Evolutionary conservation across 2,888 invertebrate species (phyloP), one percentile per base, ranked within the genome.

Genomic region (Tholera decimalis): DNA sequence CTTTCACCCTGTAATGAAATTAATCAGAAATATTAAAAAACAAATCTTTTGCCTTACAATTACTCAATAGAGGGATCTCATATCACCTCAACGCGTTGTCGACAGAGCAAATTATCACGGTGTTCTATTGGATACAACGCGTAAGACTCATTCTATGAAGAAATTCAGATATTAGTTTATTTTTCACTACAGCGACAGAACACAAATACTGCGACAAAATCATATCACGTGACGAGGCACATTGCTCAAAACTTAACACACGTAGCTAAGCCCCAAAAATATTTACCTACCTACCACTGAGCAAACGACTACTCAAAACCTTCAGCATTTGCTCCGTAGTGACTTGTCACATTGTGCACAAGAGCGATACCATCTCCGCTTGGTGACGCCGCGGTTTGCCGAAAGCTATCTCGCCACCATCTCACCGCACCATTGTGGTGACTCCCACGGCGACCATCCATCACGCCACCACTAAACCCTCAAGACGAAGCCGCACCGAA

Each of bases 331-430:
- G 88, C 87, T 82, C 83, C 84, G 71, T 81, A 87, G 85, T 90
- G 91, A 90, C 91, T 91, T 84, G 89, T 86, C 85, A 87, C 79
- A 86, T 85, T 82, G 76, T 78, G 74, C 50, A 57, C 57, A 70
- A 73, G 39, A 73, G 67, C 50, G 90, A 91, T 90, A 90, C 73
- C 77, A 83, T 86, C 84, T 66, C 66, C 66, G 79, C 70, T 74
- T 82, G 87, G 89, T 92, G 93, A 93, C 92, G 89, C 87, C 88
- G 93, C 92, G 91, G 90, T 92, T 91, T 85, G 89, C 93, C 89
- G 92, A 92, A 91, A 92, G 89, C 83, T 90, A 93, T 92, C 92
- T 64, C 53, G 73, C 73, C 75, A 75, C 60, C 80, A 92, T 92
- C 92, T 86, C 57, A 60, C 77, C 66, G 76, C 77, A 55, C 77